Evolutionary conservation across 2,888 invertebrate species (phyloP), one percentile per base, ranked within the genome.

Genomic region (Artemia sp.): DNA sequence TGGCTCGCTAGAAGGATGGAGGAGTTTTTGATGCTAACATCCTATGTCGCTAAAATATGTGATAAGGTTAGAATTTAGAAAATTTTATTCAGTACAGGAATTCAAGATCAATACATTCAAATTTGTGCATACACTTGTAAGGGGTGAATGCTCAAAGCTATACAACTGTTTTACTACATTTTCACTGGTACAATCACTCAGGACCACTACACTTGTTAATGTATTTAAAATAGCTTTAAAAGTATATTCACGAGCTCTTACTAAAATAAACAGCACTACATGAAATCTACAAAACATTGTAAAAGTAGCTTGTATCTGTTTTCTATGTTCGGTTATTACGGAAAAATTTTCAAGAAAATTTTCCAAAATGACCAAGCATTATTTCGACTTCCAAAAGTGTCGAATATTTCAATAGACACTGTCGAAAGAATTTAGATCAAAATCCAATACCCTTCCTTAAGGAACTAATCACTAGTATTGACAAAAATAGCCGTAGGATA

Each of bases 301-400:
- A 12, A 58, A n/a, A 6, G 12, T 14, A 8, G 12, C n/a, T 8
- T 58, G 58, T n/a, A 58, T 58, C 58, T 58, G 58, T 58, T 14
- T 58, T 58, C 58, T 58, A 58, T 58, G 12, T 58, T 58, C n/a
- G 58, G 58, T 58, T n/a, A 58, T 8, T n/a, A n/a, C 14, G n/a
- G 5, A n/a, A n/a, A 58, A 58, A 14, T 58, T 58, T 12, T 12
- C 12, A n/a, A 58, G 12, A 14, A 58, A 58, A 14, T 12, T 12
- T 7, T 8, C 58, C n/a, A n/a, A 0, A 14, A n/a, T 8, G 12
- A n/a, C 58, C 58, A 58, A 0, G 12, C 8, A n/a, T 8, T 58
- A 14, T n/a, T 6, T n/a, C 14, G n/a, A 12, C 14, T 58, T 14
- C 58, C 58, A 14, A n/a, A 58, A 58, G 58, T n/a, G 58, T 14